A percentile compares a stretch with the other conserved stretches of the same genome.
These are phyloP conservation scores for Tetragonula carbonaria DNA, from an alignment of 2,888 invertebrate species.

Conservation along the genomic window DNA sequence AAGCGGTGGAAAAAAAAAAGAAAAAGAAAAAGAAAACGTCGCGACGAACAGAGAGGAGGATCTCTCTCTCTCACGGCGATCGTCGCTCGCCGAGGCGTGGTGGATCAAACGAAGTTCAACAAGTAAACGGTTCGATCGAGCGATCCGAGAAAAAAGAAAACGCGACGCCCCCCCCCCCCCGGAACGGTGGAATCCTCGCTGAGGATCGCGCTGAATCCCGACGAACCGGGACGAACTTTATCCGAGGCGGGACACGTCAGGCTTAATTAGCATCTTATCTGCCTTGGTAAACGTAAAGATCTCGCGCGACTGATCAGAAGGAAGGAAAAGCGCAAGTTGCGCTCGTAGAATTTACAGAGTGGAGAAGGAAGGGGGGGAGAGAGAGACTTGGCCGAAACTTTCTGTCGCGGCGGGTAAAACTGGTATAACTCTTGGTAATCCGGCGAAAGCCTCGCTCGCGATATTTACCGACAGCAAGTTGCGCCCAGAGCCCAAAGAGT, in stretches of 20 bases:
- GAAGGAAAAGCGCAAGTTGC: background rate
- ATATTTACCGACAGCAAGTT: constrained; percentile 34
- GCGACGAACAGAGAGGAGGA: background rate
- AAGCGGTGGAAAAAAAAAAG: background rate
- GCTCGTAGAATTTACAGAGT: background rate
- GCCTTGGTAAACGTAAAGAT: constrained; percentile 35
- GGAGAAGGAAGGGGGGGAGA: no score
- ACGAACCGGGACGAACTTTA: background rate
- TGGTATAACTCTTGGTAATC: background rate
- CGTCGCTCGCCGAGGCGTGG: background rate
- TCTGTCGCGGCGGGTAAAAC: background rate
- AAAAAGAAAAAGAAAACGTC: background rate
- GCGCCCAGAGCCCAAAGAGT: constrained; percentile 4
- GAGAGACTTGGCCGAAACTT: background rate
- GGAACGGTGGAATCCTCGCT: no score
- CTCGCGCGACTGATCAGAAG: background rate
- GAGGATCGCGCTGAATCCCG: no score
- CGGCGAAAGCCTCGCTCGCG: background rate
- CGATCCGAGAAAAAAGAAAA: background rate
- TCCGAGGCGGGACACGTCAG: background rate
- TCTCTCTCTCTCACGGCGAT: constrained; percentile 11
- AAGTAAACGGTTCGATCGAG: constrained; percentile 34
- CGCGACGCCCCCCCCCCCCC: no score
- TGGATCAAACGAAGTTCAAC: constrained; percentile 25
- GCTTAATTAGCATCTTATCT: constrained; percentile 16